phyloP scores from a whole-genome alignment of 2,113 vertebrate species.

The Chionis minor region DNA sequence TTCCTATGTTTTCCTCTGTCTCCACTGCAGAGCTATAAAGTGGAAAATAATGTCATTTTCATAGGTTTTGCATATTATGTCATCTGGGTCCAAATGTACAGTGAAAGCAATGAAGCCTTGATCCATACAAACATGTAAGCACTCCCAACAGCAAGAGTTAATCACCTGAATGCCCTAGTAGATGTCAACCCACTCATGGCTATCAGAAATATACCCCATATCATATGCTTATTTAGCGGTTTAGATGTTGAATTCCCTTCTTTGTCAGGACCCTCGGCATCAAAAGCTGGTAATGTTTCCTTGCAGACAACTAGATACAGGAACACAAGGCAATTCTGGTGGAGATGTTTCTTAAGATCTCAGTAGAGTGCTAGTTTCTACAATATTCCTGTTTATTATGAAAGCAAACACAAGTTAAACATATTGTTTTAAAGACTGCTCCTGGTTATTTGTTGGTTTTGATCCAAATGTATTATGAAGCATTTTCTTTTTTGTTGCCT shows the following conservation, averaged over 20 bases:
- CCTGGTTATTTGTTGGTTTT: not conserved
- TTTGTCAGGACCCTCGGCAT: not conserved
- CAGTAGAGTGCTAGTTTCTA: not conserved
- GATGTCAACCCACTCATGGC: not conserved
- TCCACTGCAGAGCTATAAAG: not conserved
- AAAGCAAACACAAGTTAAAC: not conserved
- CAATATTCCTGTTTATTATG: not conserved
- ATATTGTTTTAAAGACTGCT: not conserved
- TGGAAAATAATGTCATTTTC: not conserved
- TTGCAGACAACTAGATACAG: not conserved
- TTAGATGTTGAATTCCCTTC: not conserved
- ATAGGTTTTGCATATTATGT: not conserved
- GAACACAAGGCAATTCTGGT: not conserved
- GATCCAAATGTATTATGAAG: not conserved
- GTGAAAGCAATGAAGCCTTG: not conserved
- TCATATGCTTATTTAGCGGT: not conserved
- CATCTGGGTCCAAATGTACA: not conserved
- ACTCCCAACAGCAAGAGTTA: not conserved
- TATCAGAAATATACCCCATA: not conserved
- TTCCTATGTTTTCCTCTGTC: not conserved
- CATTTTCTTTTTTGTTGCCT: not conserved
- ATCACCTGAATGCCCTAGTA: not conserved
- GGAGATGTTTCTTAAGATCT: not conserved
- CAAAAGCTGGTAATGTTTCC: not conserved
- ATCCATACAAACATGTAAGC: not conserved